Conservation (phyloP, 2,113 vertebrate species). For the Regulus satrapa region DNA sequence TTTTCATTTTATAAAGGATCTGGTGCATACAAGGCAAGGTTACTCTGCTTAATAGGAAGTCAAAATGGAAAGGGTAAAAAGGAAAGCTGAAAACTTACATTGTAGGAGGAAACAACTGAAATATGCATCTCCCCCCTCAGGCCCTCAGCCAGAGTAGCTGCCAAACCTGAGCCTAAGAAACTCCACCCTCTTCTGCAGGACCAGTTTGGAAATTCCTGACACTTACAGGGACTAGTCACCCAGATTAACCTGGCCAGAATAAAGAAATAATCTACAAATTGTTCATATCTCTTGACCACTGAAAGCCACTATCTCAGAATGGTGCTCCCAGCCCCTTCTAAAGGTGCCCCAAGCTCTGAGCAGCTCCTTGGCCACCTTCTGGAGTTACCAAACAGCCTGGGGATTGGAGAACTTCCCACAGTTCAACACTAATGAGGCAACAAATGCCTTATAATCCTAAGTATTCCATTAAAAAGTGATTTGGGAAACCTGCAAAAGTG, state of each 20-base stretch:
- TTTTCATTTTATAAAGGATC: neutral
- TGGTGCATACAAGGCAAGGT: neutral
- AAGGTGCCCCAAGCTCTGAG: neutral
- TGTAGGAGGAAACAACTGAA: conserved; percentile 20
- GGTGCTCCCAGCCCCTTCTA: neutral
- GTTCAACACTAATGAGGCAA: conserved; percentile 7
- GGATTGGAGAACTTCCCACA: neutral
- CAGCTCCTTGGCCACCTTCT: neutral
- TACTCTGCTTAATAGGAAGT: neutral
- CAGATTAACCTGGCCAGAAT: neutral
- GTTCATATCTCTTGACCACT: neutral
- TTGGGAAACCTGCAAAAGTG: neutral
- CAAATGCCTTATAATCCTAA: conserved; percentile 13
- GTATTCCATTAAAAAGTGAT: conserved; percentile 3
- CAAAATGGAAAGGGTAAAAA: neutral
- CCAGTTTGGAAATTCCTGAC: conserved; percentile 26
- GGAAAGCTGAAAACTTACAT: neutral
- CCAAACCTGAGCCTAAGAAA: conserved; percentile 9
- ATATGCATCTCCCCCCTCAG: neutral
- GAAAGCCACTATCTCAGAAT: neutral
- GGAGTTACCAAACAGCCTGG: neutral
- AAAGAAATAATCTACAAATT: neutral
- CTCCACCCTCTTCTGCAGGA: conserved; percentile 32
- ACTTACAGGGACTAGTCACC: neutral
- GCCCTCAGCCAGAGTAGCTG: neutral